These are phyloP conservation scores for Turnix velox DNA, from an alignment of 2,113 vertebrate genomes.

Conservation along the genomic window DNA sequence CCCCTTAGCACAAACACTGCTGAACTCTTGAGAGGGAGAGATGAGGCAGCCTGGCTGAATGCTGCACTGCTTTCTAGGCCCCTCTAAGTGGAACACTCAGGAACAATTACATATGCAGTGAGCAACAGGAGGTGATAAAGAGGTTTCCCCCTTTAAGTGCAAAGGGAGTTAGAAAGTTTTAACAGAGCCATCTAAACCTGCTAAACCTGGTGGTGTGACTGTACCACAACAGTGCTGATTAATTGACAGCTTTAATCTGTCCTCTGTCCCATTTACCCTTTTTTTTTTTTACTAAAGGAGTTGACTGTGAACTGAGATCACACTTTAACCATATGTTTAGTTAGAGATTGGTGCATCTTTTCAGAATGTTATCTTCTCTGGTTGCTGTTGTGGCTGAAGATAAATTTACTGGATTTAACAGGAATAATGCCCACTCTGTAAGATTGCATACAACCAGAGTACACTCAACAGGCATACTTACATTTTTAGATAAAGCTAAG, in stretches of 20 bases:
- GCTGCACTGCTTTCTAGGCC: not conserved
- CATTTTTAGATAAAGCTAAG: not conserved
- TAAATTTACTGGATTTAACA: not conserved
- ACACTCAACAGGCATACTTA: accelerated
- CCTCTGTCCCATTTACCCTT: not conserved
- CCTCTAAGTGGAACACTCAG: not conserved
- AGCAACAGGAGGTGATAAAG: not conserved
- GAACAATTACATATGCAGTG: not conserved
- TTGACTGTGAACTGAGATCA: not conserved
- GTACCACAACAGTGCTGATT: accelerated
- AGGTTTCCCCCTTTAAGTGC: not conserved
- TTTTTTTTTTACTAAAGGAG: not conserved
- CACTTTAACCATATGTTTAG: not conserved
- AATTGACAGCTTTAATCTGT: not conserved
- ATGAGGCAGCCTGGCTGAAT: not conserved
- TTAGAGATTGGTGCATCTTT: not conserved
- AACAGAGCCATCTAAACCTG: not conserved
- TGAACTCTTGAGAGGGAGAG: not conserved
- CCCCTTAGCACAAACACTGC: not conserved
- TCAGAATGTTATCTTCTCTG: not conserved
- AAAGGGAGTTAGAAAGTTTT: not conserved
- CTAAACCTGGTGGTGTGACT: not conserved
- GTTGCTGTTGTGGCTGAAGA: not conserved
- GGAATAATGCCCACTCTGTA: not conserved
- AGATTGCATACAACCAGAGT: not conserved